Conservation (phyloP, 2,113 vertebrate genomes). For the Perca flavescens region DNA sequence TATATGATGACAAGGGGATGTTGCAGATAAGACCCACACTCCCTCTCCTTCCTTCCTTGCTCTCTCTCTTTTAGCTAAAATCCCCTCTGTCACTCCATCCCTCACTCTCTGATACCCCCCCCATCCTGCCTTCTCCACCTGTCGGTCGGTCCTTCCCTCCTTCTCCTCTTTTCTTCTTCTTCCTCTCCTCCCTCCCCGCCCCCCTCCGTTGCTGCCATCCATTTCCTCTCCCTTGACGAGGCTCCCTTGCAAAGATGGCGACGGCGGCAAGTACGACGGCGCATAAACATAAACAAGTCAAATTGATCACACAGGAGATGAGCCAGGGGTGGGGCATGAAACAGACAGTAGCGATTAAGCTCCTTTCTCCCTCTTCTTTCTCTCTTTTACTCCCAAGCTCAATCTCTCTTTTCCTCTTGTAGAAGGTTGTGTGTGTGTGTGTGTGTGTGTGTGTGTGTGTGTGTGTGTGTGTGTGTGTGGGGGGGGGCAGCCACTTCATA, state of each 20-base stretch:
- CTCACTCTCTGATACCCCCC: slow-evolving; percentile 39
- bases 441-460: background rate
- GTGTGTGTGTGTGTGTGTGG: background rate
- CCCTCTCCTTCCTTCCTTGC: slow-evolving; percentile 4
- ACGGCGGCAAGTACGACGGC: slow-evolving; percentile 39
- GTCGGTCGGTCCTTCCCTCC: slow-evolving; percentile 43
- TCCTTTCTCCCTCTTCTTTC: slow-evolving; percentile 50
- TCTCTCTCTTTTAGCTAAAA: slow-evolving; percentile 21
- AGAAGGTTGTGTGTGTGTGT: background rate
- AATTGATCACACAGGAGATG: slow-evolving; percentile 71
- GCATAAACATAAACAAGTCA: slow-evolving; percentile 78
- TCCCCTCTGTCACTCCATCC: slow-evolving; percentile 51
- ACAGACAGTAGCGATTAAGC: slow-evolving; percentile 68
- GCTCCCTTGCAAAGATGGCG: slow-evolving; percentile 73
- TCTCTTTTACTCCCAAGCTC: slow-evolving; percentile 22
- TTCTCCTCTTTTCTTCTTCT: background rate
- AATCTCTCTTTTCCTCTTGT: slow-evolving; percentile 50
- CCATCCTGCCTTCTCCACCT: slow-evolving; percentile 40
- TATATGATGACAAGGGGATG: slow-evolving; percentile 65
- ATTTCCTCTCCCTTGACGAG: slow-evolving; percentile 48
- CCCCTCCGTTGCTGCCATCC: slow-evolving; percentile 40
- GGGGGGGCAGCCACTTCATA: slow-evolving; percentile 65
- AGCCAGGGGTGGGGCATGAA: slow-evolving; percentile 34
- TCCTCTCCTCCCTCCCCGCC: background rate
- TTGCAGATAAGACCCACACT: slow-evolving; percentile 41